Evolutionary conservation across 35 echinoderm and acorn worm genomes (phyloP).

Genomic region (Apostichopus japonicus): DNA sequence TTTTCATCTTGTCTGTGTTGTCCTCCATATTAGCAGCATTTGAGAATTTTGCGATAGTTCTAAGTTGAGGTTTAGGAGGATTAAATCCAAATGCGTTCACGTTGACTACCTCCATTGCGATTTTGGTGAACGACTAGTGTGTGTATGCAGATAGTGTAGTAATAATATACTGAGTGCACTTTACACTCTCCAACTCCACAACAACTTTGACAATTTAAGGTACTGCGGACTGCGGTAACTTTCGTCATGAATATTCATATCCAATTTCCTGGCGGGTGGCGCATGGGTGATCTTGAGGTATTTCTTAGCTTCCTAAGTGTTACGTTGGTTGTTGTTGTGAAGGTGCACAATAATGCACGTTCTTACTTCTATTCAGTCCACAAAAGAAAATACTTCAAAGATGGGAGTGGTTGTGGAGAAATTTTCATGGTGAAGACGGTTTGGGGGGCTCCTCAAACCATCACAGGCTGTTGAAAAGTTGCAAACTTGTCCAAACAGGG

Average conservation of each 20-base stretch:
- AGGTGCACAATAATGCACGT: not conserved
- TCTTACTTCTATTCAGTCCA: not conserved
- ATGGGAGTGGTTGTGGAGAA: not conserved
- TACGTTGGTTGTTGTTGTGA: not conserved
- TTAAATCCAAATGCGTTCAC: constrained; percentile 49
- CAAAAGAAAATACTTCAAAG: not conserved
- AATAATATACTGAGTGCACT: not conserved
- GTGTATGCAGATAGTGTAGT: not conserved
- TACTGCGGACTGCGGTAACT: constrained; percentile 10
- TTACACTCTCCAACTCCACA: no score
- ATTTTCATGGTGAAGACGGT: no score
- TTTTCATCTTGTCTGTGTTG: constrained; percentile 40
- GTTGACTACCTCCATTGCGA: constrained; percentile 46
- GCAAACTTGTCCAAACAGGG: no score
- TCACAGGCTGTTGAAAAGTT: no score
- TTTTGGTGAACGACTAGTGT: not conserved
- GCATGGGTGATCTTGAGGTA: constrained; percentile 43
- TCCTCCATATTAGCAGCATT: constrained; percentile 28
- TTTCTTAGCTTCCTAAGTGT: not conserved
- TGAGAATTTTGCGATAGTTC: constrained; percentile 35
- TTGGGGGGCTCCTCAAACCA: no score
- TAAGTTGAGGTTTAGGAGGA: constrained; percentile 46
- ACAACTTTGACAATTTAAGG: not conserved
- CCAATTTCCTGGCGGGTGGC: constrained; percentile 17
- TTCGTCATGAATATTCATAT: constrained; percentile 46